A percentile compares a stretch with the other conserved stretches of the same genome.
phyloP scores from a whole-genome alignment of 1,140 invertebrate species.

The Drosophila grimshawi region DNA sequence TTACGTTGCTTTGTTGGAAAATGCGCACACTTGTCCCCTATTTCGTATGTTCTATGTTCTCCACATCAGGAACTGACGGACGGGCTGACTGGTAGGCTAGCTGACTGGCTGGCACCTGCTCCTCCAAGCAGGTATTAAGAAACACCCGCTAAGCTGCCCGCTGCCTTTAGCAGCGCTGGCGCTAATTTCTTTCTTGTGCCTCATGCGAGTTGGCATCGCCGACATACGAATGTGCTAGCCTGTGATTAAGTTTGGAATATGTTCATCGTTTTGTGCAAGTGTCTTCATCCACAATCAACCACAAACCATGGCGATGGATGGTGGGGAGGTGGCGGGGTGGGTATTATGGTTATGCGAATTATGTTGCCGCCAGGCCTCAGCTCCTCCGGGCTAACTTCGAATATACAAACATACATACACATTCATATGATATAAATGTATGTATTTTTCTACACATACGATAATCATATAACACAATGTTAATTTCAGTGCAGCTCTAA shows the following conservation, averaged over 20 bases:
- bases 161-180: slow-evolving; percentile 31
- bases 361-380: slow-evolving; percentile 14
- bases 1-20: slow-evolving; percentile 70
- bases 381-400: slow-evolving; percentile 34
- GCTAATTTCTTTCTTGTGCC: slow-evolving; percentile 81
- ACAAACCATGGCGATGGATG: background rate
- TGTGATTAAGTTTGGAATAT: slow-evolving; percentile 80
- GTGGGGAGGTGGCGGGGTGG: slow-evolving; percentile 7
- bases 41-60: no score
- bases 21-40: slow-evolving; percentile 19
- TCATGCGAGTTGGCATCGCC: slow-evolving; percentile 73
- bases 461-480: slow-evolving; percentile 45
- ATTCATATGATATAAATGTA: slow-evolving; percentile 29
- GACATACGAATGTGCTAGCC: slow-evolving; percentile 74
- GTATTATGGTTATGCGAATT: slow-evolving; percentile 13
- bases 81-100: no score
- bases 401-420: slow-evolving; percentile 70
- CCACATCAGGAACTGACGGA: no score
- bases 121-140: background rate
- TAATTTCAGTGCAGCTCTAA: slow-evolving; percentile 49
- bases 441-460: slow-evolving; percentile 33
- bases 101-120: slow-evolving; percentile 15
- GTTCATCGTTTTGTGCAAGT: slow-evolving; percentile 75
- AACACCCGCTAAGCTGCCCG: background rate
- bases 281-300: slow-evolving; percentile 37